Percentiles rank a stretch among this genome's conserved stretches.
Evolutionary conservation across 2,113 vertebrate genomes (phyloP).

Genomic region (Empidonax alnorum): DNA sequence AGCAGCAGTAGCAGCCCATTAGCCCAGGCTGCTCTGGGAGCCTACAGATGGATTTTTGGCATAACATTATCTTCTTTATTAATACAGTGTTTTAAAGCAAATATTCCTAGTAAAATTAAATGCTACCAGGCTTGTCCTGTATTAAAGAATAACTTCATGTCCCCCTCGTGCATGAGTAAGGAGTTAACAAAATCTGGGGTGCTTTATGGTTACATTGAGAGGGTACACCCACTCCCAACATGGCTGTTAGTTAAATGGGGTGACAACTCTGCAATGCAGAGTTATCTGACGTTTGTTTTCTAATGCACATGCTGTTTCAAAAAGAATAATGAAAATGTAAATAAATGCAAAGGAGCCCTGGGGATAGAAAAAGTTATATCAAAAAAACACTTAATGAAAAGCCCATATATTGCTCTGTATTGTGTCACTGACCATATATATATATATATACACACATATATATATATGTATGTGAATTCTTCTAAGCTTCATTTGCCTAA

Average conservation of each 20-base stretch:
- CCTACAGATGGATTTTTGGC: not conserved
- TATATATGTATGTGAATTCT: not conserved
- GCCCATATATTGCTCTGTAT: not conserved
- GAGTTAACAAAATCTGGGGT: not conserved
- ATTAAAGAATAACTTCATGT: not conserved
- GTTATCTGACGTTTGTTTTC: not conserved
- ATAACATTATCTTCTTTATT: not conserved
- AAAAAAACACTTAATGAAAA: not conserved
- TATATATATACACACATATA: not conserved
- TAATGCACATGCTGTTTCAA: not conserved
- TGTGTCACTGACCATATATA: not conserved
- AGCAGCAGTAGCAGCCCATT: accelerated
- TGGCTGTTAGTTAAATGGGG: not conserved
- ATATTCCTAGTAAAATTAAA: not conserved
- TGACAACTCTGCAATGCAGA: not conserved
- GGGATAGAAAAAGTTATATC: not conserved
- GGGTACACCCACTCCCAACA: accelerated
- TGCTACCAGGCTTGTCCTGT: not conserved
- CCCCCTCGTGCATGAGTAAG: not conserved
- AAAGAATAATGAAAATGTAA: not conserved
- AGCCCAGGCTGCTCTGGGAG: not conserved
- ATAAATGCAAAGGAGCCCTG: not conserved
- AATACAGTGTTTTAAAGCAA: not conserved
- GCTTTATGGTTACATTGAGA: not conserved
- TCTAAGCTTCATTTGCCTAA: slow-evolving; percentile 23